Evolutionary conservation across 2,113 vertebrate genomes (phyloP).

Genomic region (Alaudala cheleensis): DNA sequence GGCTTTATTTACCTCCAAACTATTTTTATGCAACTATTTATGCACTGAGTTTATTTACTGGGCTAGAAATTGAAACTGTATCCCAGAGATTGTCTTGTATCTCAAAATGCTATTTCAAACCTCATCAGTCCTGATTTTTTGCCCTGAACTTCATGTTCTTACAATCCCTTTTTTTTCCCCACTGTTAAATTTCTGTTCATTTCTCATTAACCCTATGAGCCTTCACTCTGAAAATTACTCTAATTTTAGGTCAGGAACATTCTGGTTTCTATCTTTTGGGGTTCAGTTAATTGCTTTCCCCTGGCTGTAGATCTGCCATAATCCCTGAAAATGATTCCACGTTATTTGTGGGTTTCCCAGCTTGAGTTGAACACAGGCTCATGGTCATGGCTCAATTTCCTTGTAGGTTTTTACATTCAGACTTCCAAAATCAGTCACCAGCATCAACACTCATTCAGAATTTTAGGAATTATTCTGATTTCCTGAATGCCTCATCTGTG

Average conservation of each 20-base stretch:
- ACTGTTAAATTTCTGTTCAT: neutral
- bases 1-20: neutral
- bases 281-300: neutral
- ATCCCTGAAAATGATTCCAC: neutral
- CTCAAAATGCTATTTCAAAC: neutral
- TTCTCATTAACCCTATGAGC: neutral
- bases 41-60: neutral
- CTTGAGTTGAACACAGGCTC: neutral
- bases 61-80: neutral
- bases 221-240: neutral
- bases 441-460: neutral
- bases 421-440: neutral
- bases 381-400: neutral
- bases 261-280: fast-evolving
- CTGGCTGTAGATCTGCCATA: neutral
- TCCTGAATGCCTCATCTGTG: fast-evolving
- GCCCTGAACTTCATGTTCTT: neutral
- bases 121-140: neutral
- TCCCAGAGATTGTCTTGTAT: neutral
- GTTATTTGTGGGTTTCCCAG: neutral
- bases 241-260: neutral
- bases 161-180: neutral
- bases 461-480: neutral
- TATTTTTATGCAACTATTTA: neutral
- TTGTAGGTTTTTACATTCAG: neutral